phyloP scores from a whole-genome alignment of 2,888 invertebrate genomes.

The Chrysolina oricalcia region DNA sequence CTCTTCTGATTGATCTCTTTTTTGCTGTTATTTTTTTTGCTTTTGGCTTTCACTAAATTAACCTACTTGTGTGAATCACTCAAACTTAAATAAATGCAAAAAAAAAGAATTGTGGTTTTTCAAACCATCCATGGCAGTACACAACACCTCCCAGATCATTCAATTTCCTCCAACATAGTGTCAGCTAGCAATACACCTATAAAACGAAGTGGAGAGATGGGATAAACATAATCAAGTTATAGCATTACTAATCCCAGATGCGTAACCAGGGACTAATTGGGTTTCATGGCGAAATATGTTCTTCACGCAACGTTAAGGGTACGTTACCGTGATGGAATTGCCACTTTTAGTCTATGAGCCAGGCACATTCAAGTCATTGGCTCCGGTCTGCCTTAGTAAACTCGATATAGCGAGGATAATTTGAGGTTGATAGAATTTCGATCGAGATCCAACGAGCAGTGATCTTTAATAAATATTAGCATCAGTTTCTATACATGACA shows the following conservation, averaged over 20 bases:
- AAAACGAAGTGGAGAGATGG: constrained; percentile 1
- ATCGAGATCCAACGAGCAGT: not conserved
- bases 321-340: constrained; percentile 19
- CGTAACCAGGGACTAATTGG: constrained; percentile 17
- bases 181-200: not conserved
- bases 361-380: not conserved
- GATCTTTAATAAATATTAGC: no score
- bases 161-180: not conserved
- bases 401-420: not conserved
- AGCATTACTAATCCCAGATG: constrained; percentile 17
- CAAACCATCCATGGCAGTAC: no score
- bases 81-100: no score
- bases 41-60: no score
- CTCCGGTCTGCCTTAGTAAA: not conserved
- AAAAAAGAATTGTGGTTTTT: no score
- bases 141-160: no score
- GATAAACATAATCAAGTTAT: constrained; percentile 13
- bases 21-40: no score
- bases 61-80: no score
- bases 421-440: not conserved
- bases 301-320: constrained; percentile 4
- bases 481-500: no score
- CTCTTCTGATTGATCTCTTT: no score
- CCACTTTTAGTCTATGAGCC: constrained; percentile 10
- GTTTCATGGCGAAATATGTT: constrained; percentile 14